phyloP scores from a whole-genome alignment of 2,113 vertebrate species.

The Deroptyus accipitrinus region DNA sequence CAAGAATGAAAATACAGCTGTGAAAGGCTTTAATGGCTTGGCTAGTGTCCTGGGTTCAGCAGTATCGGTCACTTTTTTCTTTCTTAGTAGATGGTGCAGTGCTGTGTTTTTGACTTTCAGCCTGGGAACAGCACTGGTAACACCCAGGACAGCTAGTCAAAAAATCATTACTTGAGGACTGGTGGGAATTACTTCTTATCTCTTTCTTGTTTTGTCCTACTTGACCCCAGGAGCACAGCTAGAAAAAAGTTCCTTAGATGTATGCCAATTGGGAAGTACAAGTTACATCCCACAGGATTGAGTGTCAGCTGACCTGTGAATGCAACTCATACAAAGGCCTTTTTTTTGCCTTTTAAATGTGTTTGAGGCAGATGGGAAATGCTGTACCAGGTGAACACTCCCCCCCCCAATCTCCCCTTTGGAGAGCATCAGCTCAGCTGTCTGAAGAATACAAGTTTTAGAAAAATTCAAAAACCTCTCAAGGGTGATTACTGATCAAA shows the following conservation, averaged over 20 bases:
- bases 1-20: background rate
- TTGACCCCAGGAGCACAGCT: background rate
- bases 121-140: no score
- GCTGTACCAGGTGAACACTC: background rate
- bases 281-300: background rate
- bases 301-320: background rate
- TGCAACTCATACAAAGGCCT: background rate
- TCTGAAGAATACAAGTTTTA: background rate
- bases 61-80: no score
- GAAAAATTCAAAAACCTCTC: background rate
- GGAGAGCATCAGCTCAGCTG: background rate
- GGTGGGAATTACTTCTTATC: background rate
- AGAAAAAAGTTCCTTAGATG: background rate
- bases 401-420: background rate
- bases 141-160: background rate
- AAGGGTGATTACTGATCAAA: background rate
- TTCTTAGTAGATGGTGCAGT: no score
- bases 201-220: background rate
- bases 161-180: background rate
- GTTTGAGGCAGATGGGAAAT: slow-evolving; percentile 6
- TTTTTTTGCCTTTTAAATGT: background rate
- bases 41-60: background rate
- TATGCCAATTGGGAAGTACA: background rate
- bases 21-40: background rate
- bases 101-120: no score